Conservation (phyloP, 92 coral and sea anemone species). For the Isaurus tuberculatus region DNA sequence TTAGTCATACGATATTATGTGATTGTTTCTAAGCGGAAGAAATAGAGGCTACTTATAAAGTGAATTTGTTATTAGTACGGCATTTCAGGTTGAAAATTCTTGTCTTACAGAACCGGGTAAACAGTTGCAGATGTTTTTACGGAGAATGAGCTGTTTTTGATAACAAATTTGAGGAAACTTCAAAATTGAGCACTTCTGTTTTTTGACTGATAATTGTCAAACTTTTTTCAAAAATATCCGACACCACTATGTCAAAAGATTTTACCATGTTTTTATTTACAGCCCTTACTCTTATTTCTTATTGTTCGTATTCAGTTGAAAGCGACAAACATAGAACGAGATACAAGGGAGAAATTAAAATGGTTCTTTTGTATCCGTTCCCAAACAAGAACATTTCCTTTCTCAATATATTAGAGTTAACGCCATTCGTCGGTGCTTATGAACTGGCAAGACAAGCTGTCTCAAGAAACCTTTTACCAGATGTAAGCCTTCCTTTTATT, state of each 20-base stretch:
- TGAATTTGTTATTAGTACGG: background rate
- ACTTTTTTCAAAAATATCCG: background rate
- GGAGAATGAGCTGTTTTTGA: background rate
- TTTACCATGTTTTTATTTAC: background rate
- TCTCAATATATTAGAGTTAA: background rate
- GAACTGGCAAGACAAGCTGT: slow-evolving; percentile 73
- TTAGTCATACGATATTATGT: background rate
- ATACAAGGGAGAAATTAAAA: slow-evolving; percentile 14
- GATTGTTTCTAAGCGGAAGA: slow-evolving; percentile 7
- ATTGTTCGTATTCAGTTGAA: background rate
- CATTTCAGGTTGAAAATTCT: slow-evolving; percentile 17
- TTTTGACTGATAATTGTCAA: background rate
- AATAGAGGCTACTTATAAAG: background rate
- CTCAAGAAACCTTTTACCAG: slow-evolving; percentile 50
- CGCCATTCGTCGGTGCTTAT: slow-evolving; percentile 73
- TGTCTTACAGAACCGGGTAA: slow-evolving; percentile 28
- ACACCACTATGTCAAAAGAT: slow-evolving; percentile 4
- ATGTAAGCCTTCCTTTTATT: slow-evolving; percentile 48
- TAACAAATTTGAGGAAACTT: background rate
- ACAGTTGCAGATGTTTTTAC: slow-evolving; percentile 20
- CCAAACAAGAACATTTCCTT: slow-evolving; percentile 1
- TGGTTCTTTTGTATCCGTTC: slow-evolving; percentile 37
- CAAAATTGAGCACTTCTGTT: background rate
- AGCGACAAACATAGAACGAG: background rate
- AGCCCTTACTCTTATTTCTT: background rate